These are phyloP conservation scores for Melanerpes formicivorus DNA, from an alignment of 2,113 vertebrate species.

Conservation along the genomic window DNA sequence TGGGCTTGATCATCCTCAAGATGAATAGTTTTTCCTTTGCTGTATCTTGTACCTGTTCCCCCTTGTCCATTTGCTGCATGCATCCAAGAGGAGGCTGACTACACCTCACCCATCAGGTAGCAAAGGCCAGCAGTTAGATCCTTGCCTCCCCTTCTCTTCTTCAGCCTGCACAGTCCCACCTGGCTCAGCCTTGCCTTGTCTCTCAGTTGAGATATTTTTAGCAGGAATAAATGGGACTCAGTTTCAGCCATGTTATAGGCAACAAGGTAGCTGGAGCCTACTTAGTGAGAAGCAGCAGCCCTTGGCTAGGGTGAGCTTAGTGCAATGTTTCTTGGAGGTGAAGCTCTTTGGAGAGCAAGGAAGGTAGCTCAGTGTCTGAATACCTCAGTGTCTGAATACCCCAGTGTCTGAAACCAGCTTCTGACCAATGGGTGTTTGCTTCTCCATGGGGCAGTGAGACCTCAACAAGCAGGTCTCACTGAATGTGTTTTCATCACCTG, in stretches of 20 bases:
- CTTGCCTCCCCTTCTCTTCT: neutral
- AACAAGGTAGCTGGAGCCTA: neutral
- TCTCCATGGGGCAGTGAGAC: neutral
- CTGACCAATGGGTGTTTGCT: neutral
- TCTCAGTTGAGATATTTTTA: neutral
- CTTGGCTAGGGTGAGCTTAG: neutral
- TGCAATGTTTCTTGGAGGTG: neutral
- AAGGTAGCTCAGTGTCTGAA: neutral
- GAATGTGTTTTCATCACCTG: neutral
- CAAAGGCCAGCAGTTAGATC: neutral
- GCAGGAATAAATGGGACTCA: slow-evolving; percentile 38
- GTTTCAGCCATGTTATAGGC: neutral
- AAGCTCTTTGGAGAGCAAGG: neutral
- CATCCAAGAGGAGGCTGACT: neutral
- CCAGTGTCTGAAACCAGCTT: neutral
- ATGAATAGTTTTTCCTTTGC: neutral
- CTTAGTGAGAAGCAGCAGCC: neutral
- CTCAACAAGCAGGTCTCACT: neutral
- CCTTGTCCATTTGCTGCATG: accelerated
- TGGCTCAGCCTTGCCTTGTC: neutral
- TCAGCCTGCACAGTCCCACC: neutral
- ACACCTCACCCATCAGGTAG: accelerated
- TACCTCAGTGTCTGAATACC: neutral
- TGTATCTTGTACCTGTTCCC: neutral
- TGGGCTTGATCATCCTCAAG: neutral